These are phyloP conservation scores for Omphaloscelis lunosa DNA, from an alignment of 2,888 invertebrate species.

Conservation along the genomic window DNA sequence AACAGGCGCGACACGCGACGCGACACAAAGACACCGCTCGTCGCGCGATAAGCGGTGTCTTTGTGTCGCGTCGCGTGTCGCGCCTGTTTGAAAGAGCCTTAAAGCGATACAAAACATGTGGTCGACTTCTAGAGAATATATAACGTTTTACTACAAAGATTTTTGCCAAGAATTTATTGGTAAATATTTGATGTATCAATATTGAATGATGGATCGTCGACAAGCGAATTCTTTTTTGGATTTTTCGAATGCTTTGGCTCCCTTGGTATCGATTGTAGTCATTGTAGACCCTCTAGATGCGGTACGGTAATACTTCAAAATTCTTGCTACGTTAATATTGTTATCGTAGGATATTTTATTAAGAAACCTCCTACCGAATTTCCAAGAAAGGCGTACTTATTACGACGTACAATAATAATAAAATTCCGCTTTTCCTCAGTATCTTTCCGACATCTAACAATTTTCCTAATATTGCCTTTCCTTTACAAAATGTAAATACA, in stretches of 20 bases:
- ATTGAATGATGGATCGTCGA: conserved; percentile 48
- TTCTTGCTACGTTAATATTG: conserved; percentile 23
- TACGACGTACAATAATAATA: conserved; percentile 31
- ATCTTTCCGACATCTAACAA: conserved; percentile 4
- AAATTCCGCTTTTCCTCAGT: conserved; percentile 23
- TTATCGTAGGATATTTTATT: conserved; percentile 10
- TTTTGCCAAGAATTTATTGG: conserved; percentile 47
- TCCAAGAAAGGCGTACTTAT: conserved; percentile 12
- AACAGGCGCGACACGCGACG: too few species aligned
- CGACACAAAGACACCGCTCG: too few species aligned
- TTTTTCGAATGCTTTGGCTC: conserved; percentile 30
- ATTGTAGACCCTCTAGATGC: conserved; percentile 11
- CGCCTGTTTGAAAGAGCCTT: too few species aligned
- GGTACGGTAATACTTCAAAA: not conserved
- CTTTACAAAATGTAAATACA: conserved; percentile 27
- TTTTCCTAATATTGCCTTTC: conserved; percentile 32
- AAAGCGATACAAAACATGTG: conserved; percentile 59
- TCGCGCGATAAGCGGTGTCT: too few species aligned
- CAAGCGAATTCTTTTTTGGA: conserved; percentile 33
- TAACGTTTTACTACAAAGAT: conserved; percentile 40
- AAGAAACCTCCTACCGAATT: conserved; percentile 15
- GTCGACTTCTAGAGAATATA: conserved; percentile 58
- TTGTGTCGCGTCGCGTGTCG: too few species aligned
- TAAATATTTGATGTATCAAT: conserved; percentile 56
- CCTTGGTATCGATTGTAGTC: conserved; percentile 20